Evolutionary conservation across 1,140 invertebrate genomes (phyloP), one percentile per base, ranked within the genome.

Genomic region (Trachymyrmex cornetzi): DNA sequence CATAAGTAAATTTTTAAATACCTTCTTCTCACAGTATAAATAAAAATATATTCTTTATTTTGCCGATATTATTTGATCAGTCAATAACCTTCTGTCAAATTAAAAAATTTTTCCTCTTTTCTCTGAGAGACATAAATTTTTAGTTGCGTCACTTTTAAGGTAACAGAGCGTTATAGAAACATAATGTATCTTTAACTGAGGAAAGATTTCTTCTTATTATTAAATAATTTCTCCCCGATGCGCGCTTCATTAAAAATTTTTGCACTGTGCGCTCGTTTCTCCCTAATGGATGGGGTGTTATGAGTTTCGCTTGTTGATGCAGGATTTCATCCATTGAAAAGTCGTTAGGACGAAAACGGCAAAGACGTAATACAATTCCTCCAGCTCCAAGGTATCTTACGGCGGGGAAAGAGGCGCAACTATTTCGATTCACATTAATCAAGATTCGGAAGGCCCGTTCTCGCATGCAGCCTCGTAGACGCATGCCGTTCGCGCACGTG

Each of bases 371-470:
- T 22, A 77, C 44, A 27, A 59, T 71, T 63, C 64, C 50, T 74
- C 57, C 44, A 44, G 34, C 55, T 61, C 7, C 38, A 11, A 30
- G 74, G 27, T 24, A 77, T 63, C 55, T 77, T 27, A 7, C 72
- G 11, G 30, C 82, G 38, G 30, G 61, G 22, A 22, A 27, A 22
- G 22, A 30, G 74, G 44, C 14, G 59, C 44, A 57, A 50, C 48
- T 74, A 82, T 82, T 22, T 48, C 57, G 84, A 67, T 79, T 77
- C 66, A 67, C 89, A 90, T 90, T 90, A 90, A 90, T 90, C 89
- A 90, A 90, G 85, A 88, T 90, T 90, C 88, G 86, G 89, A 88
- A 80, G 89, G 80, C 85, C 30, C 79, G 86, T 79, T 87, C 61
- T 82, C 85, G 57, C 79, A 66, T 59, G 77, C 71, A 88, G 71